phyloP scores from a whole-genome alignment of 2,888 invertebrate genomes.

The Melieria crassipennis region DNA sequence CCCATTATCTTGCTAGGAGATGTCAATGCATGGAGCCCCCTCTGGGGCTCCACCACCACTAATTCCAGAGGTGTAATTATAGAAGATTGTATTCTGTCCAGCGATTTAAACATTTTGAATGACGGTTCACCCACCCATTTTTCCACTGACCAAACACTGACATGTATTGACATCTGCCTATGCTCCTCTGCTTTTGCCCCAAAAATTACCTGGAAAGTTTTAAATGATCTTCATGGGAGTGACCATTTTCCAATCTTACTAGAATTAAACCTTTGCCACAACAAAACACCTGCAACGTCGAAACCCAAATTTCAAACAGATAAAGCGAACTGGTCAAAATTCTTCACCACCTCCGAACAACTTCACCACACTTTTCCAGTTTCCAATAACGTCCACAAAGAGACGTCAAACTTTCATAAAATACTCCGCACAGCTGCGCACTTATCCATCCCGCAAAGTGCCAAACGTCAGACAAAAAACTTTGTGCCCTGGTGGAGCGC shows the following conservation, averaged over 20 bases:
- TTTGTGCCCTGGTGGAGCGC: no score
- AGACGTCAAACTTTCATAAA: no score
- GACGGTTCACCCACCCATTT: slow-evolving; percentile 18
- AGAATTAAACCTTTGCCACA: background rate
- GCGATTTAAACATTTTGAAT: background rate
- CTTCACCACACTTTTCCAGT: no score
- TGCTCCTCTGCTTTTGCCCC: background rate
- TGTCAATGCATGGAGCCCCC: slow-evolving; percentile 20
- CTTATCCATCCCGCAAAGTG: no score
- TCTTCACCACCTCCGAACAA: no score
- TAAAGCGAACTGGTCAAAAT: no score
- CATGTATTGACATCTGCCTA: slow-evolving; percentile 19
- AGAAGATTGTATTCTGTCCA: slow-evolving; percentile 11
- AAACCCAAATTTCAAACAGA: no score
- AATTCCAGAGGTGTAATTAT: slow-evolving; percentile 14
- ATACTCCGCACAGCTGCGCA: no score
- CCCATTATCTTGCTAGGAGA: no score
- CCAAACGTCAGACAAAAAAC: no score
- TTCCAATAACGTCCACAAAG: no score
- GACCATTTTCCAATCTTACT: background rate
- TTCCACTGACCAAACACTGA: slow-evolving; percentile 30
- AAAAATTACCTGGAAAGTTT: slow-evolving; percentile 9
- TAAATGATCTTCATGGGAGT: background rate
- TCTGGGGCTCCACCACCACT: background rate
- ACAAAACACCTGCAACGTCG: no score